Conservation (phyloP, 2,113 vertebrate species). For the Orthonyx spaldingii region DNA sequence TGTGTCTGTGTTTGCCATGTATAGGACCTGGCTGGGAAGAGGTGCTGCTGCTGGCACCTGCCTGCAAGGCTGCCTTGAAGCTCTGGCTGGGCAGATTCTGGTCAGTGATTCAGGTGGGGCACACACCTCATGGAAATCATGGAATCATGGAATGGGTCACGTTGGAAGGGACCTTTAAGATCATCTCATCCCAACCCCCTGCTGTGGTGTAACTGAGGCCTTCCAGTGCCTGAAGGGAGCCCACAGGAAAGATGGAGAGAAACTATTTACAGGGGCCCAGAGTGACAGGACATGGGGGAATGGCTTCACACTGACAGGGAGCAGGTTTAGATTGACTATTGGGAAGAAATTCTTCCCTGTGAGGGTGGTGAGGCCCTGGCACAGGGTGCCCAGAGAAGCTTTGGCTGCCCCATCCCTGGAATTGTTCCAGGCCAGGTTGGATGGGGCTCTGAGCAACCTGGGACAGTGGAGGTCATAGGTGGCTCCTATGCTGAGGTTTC, state of each 20-base stretch:
- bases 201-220: background rate
- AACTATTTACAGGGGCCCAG: background rate
- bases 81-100: fast-evolving
- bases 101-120: fast-evolving
- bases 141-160: background rate
- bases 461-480: fast-evolving
- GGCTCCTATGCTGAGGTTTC: background rate
- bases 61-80: background rate
- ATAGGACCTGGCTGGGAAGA: background rate
- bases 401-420: background rate
- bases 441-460: background rate
- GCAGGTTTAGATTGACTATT: fast-evolving
- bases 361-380: background rate
- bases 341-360: fast-evolving
- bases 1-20: background rate
- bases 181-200: background rate
- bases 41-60: background rate
- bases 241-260: background rate
- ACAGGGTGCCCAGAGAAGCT: background rate
- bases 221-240: background rate
- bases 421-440: fast-evolving
- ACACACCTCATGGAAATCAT: fast-evolving
- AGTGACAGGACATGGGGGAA: background rate
- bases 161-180: background rate
- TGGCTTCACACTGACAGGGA: background rate